Base-by-base conservation (phyloP, 1,140 invertebrate genomes). In the Drosophila trapezifrons region DNA sequence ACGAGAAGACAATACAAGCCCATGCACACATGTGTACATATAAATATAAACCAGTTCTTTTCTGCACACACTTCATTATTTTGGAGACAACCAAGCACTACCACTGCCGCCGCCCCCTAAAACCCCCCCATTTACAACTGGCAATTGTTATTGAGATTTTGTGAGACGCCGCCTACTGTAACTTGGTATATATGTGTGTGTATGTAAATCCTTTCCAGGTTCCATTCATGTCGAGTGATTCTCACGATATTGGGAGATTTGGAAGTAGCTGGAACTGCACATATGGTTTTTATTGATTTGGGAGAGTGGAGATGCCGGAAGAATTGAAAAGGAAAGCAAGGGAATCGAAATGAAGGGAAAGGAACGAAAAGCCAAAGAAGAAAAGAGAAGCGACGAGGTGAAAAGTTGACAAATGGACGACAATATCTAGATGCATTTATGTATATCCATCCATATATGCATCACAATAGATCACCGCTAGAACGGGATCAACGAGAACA, bases 11-110 rank as follows among this genome's bases (percentile, higher is more conserved):
- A 84, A 84, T 67, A 64, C 60, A 35, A 45, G 62, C n/a, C 32
- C n/a, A 54, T 43, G 32, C 35, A 46, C 46, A 73, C 49, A 51
- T 64, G 43, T 65, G 54, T 49, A n/a, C n/a, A 54, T 43, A 56
- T 60, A 58, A 58, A 63, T 75, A 72, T 87, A 87, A 87, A 87
- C 83, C 83, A 84, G 83, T 87, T 87, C 35, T 87, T 67, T 86
- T 87, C 51, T 87, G 83, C 83, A 87, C 71, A 87, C 78, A 82
- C 79, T 87, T 82, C 79, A 86, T 87, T 87, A 86, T 78, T 87
- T 86, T 76, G 62, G 75, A 64, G 55, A 51, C 38, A 42, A 32
- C 18, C 13, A 4, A 32, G 9, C 29, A 27, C 29, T 8, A 22
- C 15, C 18, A 7, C 12, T 22, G 17, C 13, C 38, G 42, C 3